Base-by-base conservation (phyloP, 2,888 invertebrate genomes). In the Lymantria monacha region DNA sequence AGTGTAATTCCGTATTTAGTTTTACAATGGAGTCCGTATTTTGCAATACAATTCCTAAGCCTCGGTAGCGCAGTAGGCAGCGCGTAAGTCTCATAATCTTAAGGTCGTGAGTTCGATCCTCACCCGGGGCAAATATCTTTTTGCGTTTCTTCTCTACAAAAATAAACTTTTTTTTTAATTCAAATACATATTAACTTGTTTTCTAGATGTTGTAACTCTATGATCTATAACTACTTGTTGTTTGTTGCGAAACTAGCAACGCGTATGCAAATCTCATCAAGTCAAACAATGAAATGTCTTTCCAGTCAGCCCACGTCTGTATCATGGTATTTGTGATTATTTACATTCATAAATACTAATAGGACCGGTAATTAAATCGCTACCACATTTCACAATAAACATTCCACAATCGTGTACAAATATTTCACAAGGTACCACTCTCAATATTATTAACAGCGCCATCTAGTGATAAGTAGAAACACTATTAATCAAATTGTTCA, bases 61-160 rank as follows among this genome's bases (percentile, higher is more conserved):
- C 95, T 95, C 94, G 94, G 94, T 95, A 93, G 95, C 95, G 95
- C 95, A 95, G 95, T 95, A 94, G 95, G 95, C 93, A 95, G 95
- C 95, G 95, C 95, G 95, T 95, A 94, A 95, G 95, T 95, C 95
- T 95, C 95, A 95, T 95, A 95, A 95, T 95, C 95, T 95, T 94
- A 96, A 96, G 96, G 96, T 96, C 96, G 96, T 96, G 96, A 96
- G 96, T 96, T 96, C 96, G 96, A 96, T 95, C 96, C 96, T 96
- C 96, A 96, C 96, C 94, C 95, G 95, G 95, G 95, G 95, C 95
- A 95, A 67, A 60, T 37, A 33, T 65, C 76, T 79, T 79, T 66
- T 10, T 13, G 10, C 0, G n/a, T n/a, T n/a, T n/a, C n/a, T n/a
- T n/a, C n/a, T n/a, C n/a, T n/a, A n/a, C n/a, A n/a, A n/a, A n/a